Evolutionary conservation across 2,797 vertebrate species (phyloP).

Genomic region (Xenopus petersii): DNA sequence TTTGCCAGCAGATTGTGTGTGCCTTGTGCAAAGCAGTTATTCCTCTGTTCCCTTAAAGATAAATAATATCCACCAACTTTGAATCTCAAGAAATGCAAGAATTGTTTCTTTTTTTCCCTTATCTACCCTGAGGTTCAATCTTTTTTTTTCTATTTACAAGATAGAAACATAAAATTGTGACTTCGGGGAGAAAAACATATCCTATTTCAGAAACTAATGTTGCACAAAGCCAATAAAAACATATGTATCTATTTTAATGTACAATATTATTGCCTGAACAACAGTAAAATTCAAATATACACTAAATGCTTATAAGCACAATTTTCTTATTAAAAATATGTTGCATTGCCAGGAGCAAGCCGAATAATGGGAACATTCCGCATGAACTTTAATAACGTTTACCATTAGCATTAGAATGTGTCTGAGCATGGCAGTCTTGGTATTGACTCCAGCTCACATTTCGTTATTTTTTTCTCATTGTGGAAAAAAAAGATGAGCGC

Average conservation of each 20-base stretch:
- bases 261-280: conserved; percentile 23
- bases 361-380: too few species aligned
- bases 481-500: too few species aligned
- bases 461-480: too few species aligned
- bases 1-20: too few species aligned
- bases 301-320: conserved; percentile 12
- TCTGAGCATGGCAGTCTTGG: too few species aligned
- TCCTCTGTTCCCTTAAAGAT: neutral
- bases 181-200: conserved; percentile 31
- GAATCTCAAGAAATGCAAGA: neutral
- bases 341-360: too few species aligned
- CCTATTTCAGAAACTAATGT: conserved; percentile 42
- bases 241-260: conserved; percentile 27
- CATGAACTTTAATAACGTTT: too few species aligned
- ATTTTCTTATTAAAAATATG: too few species aligned
- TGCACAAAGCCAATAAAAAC: conserved; percentile 29
- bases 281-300: conserved; percentile 28
- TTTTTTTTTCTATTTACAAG: conserved; percentile 13
- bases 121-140: conserved; percentile 22
- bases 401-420: too few species aligned
- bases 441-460: too few species aligned
- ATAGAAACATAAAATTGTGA: conserved; percentile 29
- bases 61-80: neutral
- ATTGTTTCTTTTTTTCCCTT: neutral
- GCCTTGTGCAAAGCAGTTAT: too few species aligned